Evolutionary conservation across 2,113 vertebrate species (phyloP).

Genomic region (Sinocyclocheilus grahami): DNA sequence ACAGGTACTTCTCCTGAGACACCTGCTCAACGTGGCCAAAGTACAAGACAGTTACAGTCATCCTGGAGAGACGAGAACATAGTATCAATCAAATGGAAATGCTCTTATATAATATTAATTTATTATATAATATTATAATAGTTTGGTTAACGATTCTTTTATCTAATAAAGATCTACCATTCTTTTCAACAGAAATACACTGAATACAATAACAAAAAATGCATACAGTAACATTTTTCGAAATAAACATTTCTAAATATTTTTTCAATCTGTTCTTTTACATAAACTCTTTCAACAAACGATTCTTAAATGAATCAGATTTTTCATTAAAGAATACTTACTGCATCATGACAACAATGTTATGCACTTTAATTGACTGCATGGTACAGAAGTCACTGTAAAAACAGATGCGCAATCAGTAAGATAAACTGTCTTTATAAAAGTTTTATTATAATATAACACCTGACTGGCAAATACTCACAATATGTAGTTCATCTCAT

Average conservation of each 20-base stretch:
- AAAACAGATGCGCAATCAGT: conserved; percentile 13
- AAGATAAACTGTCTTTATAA: neutral
- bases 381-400: conserved; percentile 78
- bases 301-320: neutral
- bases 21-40: conserved; percentile 91
- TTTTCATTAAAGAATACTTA: conserved; percentile 63
- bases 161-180: neutral
- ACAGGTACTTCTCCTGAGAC: conserved; percentile 91
- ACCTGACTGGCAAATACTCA: conserved; percentile 75
- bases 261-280: neutral
- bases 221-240: neutral
- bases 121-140: no score
- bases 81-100: neutral
- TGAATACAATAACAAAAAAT: neutral
- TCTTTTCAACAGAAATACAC: neutral
- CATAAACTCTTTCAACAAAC: neutral
- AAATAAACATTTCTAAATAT: neutral
- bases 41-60: conserved; percentile 89
- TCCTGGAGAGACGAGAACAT: conserved; percentile 70
- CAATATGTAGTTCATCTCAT: conserved; percentile 97
- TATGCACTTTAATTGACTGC: conserved; percentile 76
- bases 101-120: no score
- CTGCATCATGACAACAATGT: conserved; percentile 81
- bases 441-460: neutral
- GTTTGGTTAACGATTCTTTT: neutral